Evolutionary conservation across 2,888 invertebrate genomes (phyloP), one percentile per base, ranked within the genome.

Genomic region (Pantelozetes paolii): DNA sequence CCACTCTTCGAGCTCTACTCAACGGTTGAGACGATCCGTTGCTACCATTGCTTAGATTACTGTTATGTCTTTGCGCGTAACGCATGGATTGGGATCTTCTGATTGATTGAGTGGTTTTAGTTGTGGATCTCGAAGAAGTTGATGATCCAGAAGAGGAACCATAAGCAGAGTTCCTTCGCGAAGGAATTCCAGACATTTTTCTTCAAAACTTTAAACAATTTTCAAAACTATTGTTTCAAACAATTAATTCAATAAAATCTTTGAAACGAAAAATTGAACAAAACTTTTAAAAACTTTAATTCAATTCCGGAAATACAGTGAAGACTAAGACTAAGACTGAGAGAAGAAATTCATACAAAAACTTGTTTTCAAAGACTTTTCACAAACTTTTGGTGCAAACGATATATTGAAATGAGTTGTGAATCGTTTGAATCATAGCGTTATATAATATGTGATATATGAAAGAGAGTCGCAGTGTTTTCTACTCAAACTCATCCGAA

Each of bases 41-140:
- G n/a, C 64, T 64, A 36, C 36, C 42, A 23, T 36, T 67, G 18
- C 67, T 64, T 6, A 36, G 9, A 64, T 64, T 67, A 23, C 67
- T 67, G 42, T 67, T 67, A 42, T 67, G 42, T 67, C 67, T 40
- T 42, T 67, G 67, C n/a, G 67, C 42, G 67, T 67, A 67, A 42
- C 67, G 67, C 67, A 67, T 67, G n/a, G 67, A 67, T 23, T 67
- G 67, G 11, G 67, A 67, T 42, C 67, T 67, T 23, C 67, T 15
- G 23, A 67, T 36, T 26, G 67, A 67, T 67, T 67, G 67, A 1
- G 40, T 42, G 2, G 36, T 67, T 42, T 67, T 67, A 3, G 67
- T 1, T 11, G 67, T 42, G 5, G 40, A 42, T 67, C 40, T 36
- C n/a, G 40, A 32, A 6, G 67, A 67, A 6, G 42, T n/a, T 11